Base-by-base conservation (phyloP, 2,797 vertebrate species). In the Cercopithecus mitis region DNA sequence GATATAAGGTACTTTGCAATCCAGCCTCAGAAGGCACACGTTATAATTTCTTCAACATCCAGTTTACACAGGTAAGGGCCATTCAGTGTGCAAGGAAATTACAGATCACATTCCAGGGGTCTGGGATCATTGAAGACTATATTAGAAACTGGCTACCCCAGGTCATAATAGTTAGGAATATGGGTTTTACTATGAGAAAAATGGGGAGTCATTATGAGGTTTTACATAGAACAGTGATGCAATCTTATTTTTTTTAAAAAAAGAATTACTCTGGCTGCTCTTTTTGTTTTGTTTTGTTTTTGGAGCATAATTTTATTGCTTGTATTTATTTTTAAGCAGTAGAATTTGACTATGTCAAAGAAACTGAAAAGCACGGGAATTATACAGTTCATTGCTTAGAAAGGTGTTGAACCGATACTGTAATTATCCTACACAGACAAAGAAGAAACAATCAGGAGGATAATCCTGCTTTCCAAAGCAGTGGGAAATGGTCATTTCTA, bases 321-420 rank as follows among this genome's bases (percentile, higher is more conserved):
- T 94, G 84, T 58, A 30, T 61, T 96, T 83, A 57, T 36, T 86
- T 79, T 93, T 80, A 55, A 96, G 76, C 27, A 39, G n/a, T n/a
- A 57, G 67, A 88, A 67, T 43, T 43, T 43, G 80, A 33, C 27
- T 84, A 9, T 64, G 14, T 55, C 39, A 45, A 90, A 93, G 77
- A 47, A 88, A 61, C 25, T 13, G 25, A 43, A 50, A 43, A 50
- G 30, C 33, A 41, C 8, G 24, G 17, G 58, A 82, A 64, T 90
- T 73, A 47, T 1, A 36, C 12, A 52, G 19, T 86, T 93, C 67
- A 45, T 82, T 55, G 36, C 13, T 89, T 76, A 86, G 14, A 45
- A 39, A 92, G 72, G 22, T 50, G 2, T 52, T 70, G 55, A 84
- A 17, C 33, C 45, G 12, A 39, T 75, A 39, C 7, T 4, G 0